Evolutionary conservation across 2,113 vertebrate species (phyloP).

Genomic region (Himantopus leucocephalus): DNA sequence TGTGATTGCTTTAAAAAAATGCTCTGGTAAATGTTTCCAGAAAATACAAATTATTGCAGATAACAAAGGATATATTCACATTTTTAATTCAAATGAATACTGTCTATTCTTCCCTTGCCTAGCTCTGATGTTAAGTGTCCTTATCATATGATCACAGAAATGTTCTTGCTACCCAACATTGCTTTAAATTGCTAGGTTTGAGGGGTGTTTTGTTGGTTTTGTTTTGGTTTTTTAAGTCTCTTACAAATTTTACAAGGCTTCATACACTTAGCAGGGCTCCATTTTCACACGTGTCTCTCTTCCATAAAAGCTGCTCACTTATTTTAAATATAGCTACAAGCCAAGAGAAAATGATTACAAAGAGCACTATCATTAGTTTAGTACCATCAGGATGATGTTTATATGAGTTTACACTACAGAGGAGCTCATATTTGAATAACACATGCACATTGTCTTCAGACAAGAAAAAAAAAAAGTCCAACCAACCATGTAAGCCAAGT

Average conservation of each 20-base stretch:
- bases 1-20: neutral
- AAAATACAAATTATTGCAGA: neutral
- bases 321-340: conserved; percentile 49
- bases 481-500: conserved; percentile 67
- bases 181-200: neutral
- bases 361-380: conserved; percentile 30
- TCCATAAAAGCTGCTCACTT: conserved; percentile 33
- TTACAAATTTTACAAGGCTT: conserved; percentile 29
- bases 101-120: neutral
- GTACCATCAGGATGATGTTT: conserved; percentile 34
- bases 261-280: neutral
- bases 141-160: conserved; percentile 1
- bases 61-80: neutral
- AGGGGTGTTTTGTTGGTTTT: neutral
- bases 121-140: neutral
- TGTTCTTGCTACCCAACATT: neutral
- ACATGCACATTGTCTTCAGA: conserved; percentile 57
- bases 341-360: conserved; percentile 10
- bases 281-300: neutral
- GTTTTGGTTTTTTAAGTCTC: neutral
- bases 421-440: conserved; percentile 67
- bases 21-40: neutral
- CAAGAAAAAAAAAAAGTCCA: neutral
- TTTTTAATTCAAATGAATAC: neutral
- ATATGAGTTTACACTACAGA: conserved; percentile 53